These are phyloP conservation scores for Drosophila prosaltans DNA, from an alignment of 1,140 invertebrate species.

Conservation along the genomic window DNA sequence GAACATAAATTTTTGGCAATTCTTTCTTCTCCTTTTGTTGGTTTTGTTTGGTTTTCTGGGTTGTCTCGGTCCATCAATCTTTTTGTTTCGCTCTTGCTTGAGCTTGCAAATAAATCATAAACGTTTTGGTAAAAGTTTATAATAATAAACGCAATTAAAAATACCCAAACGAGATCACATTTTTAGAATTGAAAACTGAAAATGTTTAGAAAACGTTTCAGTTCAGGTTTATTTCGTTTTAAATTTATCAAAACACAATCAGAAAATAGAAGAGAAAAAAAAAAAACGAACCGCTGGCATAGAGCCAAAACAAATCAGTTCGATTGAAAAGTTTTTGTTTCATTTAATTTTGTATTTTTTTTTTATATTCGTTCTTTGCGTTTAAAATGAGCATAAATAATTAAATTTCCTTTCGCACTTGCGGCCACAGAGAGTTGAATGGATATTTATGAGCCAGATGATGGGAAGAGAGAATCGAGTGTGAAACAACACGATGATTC, in stretches of 20 bases:
- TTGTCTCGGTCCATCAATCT: constrained; percentile 37
- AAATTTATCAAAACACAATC: constrained; percentile 34
- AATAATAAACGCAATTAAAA: constrained; percentile 8
- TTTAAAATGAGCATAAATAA: constrained; percentile 71
- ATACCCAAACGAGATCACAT: constrained; percentile 11
- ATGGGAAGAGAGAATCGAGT: background rate
- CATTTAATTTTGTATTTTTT: constrained; percentile 46
- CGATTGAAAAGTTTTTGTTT: constrained; percentile 63
- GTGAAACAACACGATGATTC: background rate
- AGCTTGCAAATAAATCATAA: background rate
- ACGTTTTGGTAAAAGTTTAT: constrained; percentile 6
- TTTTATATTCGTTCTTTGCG: constrained; percentile 42
- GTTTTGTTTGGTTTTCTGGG: constrained; percentile 19
- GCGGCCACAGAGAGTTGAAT: constrained; percentile 30
- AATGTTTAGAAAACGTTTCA: constrained; percentile 24
- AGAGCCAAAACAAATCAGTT: constrained; percentile 56
- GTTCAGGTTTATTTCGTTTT: constrained; percentile 51
- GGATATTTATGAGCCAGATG: constrained; percentile 43
- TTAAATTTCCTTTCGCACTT: constrained; percentile 76
- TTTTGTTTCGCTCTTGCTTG: constrained; percentile 7
- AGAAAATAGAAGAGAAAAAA: background rate
- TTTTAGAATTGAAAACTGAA: background rate
- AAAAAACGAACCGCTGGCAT: constrained; percentile 38
- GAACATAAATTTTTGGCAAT: constrained; percentile 40
- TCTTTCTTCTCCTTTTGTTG: constrained; percentile 8